A percentile compares a stretch with the other conserved stretches of the same genome.
Conservation (phyloP, 2,888 invertebrate species). For the Nephrotoma guestfalica region DNA sequence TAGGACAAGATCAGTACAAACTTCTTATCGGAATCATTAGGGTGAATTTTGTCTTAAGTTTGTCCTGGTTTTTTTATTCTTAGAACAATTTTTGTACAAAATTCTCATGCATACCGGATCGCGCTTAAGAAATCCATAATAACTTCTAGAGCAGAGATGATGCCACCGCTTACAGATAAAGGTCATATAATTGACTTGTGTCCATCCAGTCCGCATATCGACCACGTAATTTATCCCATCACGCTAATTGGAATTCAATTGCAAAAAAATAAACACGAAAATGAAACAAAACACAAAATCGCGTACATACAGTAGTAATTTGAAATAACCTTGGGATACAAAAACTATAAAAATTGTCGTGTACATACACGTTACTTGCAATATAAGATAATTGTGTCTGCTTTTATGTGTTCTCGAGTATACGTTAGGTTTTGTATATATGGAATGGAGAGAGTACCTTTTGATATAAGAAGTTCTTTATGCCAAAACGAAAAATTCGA, state of each 20-base stretch:
- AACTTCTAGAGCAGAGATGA: background rate
- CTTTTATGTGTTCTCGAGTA: background rate
- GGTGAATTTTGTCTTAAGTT: no score
- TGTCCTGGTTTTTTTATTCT: no score
- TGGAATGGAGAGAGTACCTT: background rate
- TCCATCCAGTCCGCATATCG: background rate
- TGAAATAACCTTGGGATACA: background rate
- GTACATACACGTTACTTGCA: background rate
- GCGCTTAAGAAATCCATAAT: no score
- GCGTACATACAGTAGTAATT: background rate
- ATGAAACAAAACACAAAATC: background rate
- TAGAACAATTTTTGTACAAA: no score
- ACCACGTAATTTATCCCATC: background rate
- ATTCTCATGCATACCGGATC: no score
- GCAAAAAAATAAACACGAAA: background rate
- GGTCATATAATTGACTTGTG: background rate
- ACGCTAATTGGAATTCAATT: background rate
- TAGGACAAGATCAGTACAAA: no score
- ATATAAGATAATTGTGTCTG: background rate
- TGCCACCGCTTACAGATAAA: background rate
- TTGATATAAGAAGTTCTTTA: background rate
- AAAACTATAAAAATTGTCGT: background rate
- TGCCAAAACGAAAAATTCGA: background rate
- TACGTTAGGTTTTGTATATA: background rate
- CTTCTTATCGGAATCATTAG: no score